Evolutionary conservation across 2,113 vertebrate genomes (phyloP), one percentile per base, ranked within the genome.

Genomic region (Gymnobelideus leadbeateri): DNA sequence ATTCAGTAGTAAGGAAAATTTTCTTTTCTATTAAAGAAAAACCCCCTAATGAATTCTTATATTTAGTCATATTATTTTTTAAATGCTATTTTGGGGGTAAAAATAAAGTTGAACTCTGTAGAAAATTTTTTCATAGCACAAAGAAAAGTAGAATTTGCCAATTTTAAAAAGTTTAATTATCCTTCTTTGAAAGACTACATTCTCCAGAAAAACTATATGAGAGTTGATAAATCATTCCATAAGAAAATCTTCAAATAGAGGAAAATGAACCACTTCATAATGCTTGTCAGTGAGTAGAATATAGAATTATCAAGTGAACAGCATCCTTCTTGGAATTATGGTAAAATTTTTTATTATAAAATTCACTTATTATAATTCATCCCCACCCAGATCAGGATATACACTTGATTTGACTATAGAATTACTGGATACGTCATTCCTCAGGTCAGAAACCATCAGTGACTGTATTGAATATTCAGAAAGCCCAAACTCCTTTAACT

Each of bases 151-250:
- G 16, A 4, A 92, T 89, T 24, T 52, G 51, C 47, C 28, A 91
- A 11, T 68, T 61, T 96, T 55, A 93, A 54, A 91, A 95, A 95
- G 77, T 94, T 91, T 95, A 93, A 91, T 91, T 28, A 93, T 89
- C 94, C 93, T 96, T 52, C 91, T 37, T 43, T 50, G 84, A 93
- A 96, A 93, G 12, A 92, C 12, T 95, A 0, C 8, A 95, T 52
- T 26, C 92, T 92, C 49, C n/a, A 68, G 43, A 68, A n/a, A 54
- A 0, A 43, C 14, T 46, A 0, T 92, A 0, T 92, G 68, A 19
- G 46, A 92, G 31, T 37, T 37, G 28, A 68, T 68, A 68, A 68
- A 37, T 95, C 89, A 94, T 61, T 96, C 96, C 28, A 89, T 53
- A 50, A 90, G 61, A 91, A 95, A 89, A 49, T 93, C 61, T 97